Base-by-base conservation (phyloP, 2,888 invertebrate species). In the Sphaeridia pumilis region DNA sequence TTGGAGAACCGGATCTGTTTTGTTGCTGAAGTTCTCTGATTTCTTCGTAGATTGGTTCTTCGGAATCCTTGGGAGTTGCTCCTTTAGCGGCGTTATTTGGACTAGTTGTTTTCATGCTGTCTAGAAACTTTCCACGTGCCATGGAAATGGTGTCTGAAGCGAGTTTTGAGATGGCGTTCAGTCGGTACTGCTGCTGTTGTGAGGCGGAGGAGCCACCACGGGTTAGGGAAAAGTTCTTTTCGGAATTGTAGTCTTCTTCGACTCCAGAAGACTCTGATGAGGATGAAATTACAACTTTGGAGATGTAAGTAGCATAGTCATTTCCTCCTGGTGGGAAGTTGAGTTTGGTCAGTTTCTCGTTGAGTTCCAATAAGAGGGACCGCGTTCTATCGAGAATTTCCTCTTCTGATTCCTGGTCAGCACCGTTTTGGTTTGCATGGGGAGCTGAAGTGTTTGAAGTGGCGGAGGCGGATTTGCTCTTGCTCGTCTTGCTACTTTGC, bases 1-100 rank as follows among this genome's bases (percentile, higher is more conserved):
- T 56, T 25, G 65, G 65, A 3, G 61, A 63, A 3, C 52, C 2
- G 83, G 84, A 73, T 84, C 83, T 51, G 76, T 74, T 49, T n/a
- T n/a, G n/a, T n/a, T n/a, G n/a, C n/a, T n/a, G n/a, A 10, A 43
- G 27, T 35, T 60, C 63, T 21, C 61, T 58, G 53, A 65, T 65
- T 55, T 65, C 65, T 46, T 65, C 65, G 50, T 65, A 65, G 54
- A 65, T 65, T 7, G 65, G 65, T 48, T 65, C 65, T 7, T 65
- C 63, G 4, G 42, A 14, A 28, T 53, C 53, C 22, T 42, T 17
- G 17, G 5, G 38, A 5, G 12, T 12, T 17, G 5, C 4, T 7
- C 17, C 38, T 17, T 5, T 7, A 17, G 38, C 12, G 5, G 38
- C 28, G 31, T 44, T 38, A 5, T 14, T 10, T 31, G 44, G 42